Conservation (phyloP, 2,113 vertebrate genomes). For the Cottus gobio region DNA sequence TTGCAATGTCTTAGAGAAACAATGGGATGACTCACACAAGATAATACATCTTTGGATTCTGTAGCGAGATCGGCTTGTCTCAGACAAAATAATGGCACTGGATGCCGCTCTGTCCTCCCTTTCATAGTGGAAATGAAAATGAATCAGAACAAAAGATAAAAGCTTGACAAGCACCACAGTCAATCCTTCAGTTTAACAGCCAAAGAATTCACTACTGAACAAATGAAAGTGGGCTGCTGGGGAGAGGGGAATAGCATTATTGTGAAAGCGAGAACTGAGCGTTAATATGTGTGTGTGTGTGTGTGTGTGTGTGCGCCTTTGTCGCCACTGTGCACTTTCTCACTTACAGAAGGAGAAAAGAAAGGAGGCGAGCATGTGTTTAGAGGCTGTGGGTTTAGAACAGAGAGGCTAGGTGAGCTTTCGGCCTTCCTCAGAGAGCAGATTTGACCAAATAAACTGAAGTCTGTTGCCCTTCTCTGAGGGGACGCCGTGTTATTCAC, state of each 20-base stretch:
- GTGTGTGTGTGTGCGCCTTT: conserved; percentile 27
- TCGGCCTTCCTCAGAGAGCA: conserved; percentile 21
- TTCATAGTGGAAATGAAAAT: conserved; percentile 75
- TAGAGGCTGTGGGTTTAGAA: conserved; percentile 32
- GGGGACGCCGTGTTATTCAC: conserved; percentile 49
- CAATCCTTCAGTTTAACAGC: conserved; percentile 82
- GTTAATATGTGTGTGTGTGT: conserved; percentile 29
- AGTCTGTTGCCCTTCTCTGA: conserved; percentile 43
- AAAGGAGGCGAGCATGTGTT: conserved; percentile 31
- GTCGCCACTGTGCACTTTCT: conserved; percentile 30
- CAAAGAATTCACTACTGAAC: conserved; percentile 74
- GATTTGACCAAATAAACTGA: conserved; percentile 44
- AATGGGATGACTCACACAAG: conserved; percentile 65
- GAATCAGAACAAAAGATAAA: conserved; percentile 81
- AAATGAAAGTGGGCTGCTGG: conserved; percentile 75
- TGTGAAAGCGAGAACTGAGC: conserved; percentile 47
- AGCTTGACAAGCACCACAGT: conserved; percentile 74
- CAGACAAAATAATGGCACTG: conserved; percentile 61
- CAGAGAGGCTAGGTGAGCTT: conserved; percentile 24
- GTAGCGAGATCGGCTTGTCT: conserved; percentile 47
- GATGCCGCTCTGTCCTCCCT: conserved; percentile 55
- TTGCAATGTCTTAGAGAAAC: conserved; percentile 70
- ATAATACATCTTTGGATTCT: conserved; percentile 72
- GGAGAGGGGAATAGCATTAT: conserved; percentile 64
- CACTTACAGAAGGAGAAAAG: conserved; percentile 22